A percentile compares a stretch with the other conserved stretches of the same genome.
Conservation (phyloP, 2,888 invertebrate species). For the Carterocephalus palaemon region DNA sequence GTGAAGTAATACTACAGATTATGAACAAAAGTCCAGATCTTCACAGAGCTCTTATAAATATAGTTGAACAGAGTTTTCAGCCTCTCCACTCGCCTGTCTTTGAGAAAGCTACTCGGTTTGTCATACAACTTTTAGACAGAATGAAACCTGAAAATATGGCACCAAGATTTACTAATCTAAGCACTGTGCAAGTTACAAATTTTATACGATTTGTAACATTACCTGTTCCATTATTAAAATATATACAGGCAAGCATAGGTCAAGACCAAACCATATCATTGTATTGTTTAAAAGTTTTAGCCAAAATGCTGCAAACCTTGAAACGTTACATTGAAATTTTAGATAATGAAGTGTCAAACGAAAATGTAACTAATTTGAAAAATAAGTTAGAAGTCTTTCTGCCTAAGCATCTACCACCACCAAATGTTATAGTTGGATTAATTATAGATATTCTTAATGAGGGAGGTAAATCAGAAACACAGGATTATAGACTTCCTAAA, state of each 20-base stretch:
- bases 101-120: constrained; percentile 71
- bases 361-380: constrained; percentile 50
- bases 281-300: constrained; percentile 71
- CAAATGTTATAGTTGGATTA: constrained; percentile 51
- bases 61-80: constrained; percentile 80
- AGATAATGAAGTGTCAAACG: constrained; percentile 49
- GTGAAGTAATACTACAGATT: constrained; percentile 81
- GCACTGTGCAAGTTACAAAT: constrained; percentile 71
- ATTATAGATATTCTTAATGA: constrained; percentile 51
- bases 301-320: constrained; percentile 76
- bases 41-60: constrained; percentile 79
- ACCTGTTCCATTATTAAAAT: constrained; percentile 72
- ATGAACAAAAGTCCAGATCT: constrained; percentile 85
- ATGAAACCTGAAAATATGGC: constrained; percentile 73
- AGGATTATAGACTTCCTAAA: constrained; percentile 56
- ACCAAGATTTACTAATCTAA: constrained; percentile 63
- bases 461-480: constrained; percentile 37
- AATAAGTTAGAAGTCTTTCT: constrained; percentile 65
- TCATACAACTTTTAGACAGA: constrained; percentile 61
- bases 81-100: constrained; percentile 78
- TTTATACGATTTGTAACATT: constrained; percentile 71
- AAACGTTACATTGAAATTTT: constrained; percentile 75
- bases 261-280: constrained; percentile 63
- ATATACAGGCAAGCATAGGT: constrained; percentile 53
- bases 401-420: constrained; percentile 66